Evolutionary conservation across 2,888 invertebrate genomes (phyloP), one percentile per base, ranked within the genome.

Genomic region (Plebejus anna): DNA sequence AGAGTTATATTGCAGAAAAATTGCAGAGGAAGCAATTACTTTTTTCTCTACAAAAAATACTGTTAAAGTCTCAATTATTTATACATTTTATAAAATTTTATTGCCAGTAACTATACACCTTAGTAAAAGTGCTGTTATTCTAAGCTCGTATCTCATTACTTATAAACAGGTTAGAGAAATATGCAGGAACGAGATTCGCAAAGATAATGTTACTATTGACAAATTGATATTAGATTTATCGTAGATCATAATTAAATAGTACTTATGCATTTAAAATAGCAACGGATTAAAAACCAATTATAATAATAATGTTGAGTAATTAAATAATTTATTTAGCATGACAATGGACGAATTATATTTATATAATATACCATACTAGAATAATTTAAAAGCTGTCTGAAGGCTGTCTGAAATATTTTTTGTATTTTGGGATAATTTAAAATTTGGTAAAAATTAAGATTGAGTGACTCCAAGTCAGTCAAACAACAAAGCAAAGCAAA

Each of bases 151-250:
- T 72, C 51, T 51, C 51, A 72, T 51, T 51, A 72, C 72, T 55
- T 51, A 51, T 22, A 42, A 71, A 72, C 72, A 51, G 72, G 51
- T 51, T 51, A 38, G 51, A 72, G 51, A 72, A 28, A 72, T n/a
- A n/a, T 38, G 42, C 70, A 70, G 70, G 16, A 1, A 47, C 47
- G 11, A 72, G 72, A 72, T 51, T 47, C 22, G 47, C 47, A 51
- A 61, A 71, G 77, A 78, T 77, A 78, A 78, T 79, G 79, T 78
- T 79, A 47, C 55, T 70, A 75, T 76, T 79, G 78, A 80, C 75
- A 79, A 76, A 76, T 78, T 66, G 72, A 77, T 78, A 75, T 77
- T 77, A 71, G 66, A 75, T 32, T 70, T 72, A 70, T 47, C 42
- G 55, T 16, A 13, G 16, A 55, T 55, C 4, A 55, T 55, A 16